Evolutionary conservation across 2,888 invertebrate genomes (phyloP).

Genomic region (Graphium colonna): DNA sequence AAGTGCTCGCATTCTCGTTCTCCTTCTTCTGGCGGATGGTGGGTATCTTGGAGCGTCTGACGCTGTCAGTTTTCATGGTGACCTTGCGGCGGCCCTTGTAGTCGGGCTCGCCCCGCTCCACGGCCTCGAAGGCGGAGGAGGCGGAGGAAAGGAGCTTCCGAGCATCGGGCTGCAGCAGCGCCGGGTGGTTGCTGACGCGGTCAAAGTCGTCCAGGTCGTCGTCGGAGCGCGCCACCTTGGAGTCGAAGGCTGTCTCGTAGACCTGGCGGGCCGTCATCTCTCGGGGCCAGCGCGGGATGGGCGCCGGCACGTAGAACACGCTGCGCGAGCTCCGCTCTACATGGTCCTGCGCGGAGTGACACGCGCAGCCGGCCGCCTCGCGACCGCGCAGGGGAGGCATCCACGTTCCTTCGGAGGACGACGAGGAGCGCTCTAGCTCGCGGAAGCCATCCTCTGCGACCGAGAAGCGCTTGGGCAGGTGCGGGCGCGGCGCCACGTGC

Average conservation of each 20-base stretch:
- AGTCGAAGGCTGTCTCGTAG: slow-evolving; percentile 94
- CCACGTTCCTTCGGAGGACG: slow-evolving; percentile 79
- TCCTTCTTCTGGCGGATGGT: slow-evolving; percentile 77
- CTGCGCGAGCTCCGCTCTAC: slow-evolving; percentile 83
- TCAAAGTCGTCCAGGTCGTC: slow-evolving; percentile 91
- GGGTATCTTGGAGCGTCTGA: slow-evolving; percentile 80
- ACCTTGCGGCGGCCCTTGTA: slow-evolving; percentile 80
- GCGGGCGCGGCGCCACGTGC: slow-evolving; percentile 82
- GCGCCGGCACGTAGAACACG: slow-evolving; percentile 85
- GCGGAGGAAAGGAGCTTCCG: slow-evolving; percentile 72
- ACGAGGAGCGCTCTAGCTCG: slow-evolving; percentile 75
- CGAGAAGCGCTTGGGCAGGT: slow-evolving; percentile 83
- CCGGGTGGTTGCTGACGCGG: slow-evolving; percentile 89
- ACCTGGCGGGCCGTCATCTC: slow-evolving; percentile 85
- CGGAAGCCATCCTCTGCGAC: slow-evolving; percentile 85
- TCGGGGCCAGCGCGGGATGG: slow-evolving; percentile 82
- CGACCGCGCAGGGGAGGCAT: slow-evolving; percentile 87
- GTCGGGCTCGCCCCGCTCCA: slow-evolving; percentile 70
- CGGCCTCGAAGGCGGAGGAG: slow-evolving; percentile 73
- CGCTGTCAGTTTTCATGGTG: slow-evolving; percentile 77
- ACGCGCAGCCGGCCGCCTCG: slow-evolving; percentile 85
- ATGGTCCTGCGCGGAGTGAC: slow-evolving; percentile 85
- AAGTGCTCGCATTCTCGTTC: slow-evolving; percentile 61
- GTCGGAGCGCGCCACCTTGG: slow-evolving; percentile 89
- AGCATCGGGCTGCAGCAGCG: slow-evolving; percentile 81